phyloP scores from a whole-genome alignment of 2,888 invertebrate species.

The Standfussiana lucernea region DNA sequence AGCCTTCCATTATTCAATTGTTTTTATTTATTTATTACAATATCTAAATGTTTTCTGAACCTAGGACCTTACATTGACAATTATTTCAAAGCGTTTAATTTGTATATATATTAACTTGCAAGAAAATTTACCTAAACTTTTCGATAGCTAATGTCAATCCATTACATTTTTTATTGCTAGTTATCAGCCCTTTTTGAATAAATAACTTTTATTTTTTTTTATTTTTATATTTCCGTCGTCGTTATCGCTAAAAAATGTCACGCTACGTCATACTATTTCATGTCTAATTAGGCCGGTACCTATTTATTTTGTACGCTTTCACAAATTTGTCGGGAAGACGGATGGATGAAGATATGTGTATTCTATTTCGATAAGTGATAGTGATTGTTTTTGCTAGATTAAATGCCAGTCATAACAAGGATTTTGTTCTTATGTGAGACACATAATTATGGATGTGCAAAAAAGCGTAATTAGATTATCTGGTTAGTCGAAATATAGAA shows the following conservation, averaged over 20 bases:
- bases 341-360: background rate
- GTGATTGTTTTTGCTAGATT: constrained; percentile 1
- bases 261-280: too few species aligned
- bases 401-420: background rate
- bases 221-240: too few species aligned
- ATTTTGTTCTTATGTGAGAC: background rate
- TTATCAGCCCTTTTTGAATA: too few species aligned
- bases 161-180: too few species aligned
- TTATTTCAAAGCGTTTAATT: background rate
- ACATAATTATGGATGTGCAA: background rate
- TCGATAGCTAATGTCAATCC: background rate
- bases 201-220: too few species aligned
- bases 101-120: rapidly evolving
- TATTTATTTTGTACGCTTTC: background rate
- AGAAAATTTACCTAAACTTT: background rate
- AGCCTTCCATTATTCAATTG: too few species aligned
- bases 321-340: background rate
- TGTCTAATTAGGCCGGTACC: rapidly evolving
- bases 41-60: too few species aligned
- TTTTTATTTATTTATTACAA: background rate
- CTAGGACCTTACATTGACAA: background rate
- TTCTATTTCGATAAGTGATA: background rate
- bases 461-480: background rate
- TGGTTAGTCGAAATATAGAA: background rate
- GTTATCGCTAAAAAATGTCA: too few species aligned